Conservation (phyloP, 1,140 invertebrate species). For the Sogatella furcifera region DNA sequence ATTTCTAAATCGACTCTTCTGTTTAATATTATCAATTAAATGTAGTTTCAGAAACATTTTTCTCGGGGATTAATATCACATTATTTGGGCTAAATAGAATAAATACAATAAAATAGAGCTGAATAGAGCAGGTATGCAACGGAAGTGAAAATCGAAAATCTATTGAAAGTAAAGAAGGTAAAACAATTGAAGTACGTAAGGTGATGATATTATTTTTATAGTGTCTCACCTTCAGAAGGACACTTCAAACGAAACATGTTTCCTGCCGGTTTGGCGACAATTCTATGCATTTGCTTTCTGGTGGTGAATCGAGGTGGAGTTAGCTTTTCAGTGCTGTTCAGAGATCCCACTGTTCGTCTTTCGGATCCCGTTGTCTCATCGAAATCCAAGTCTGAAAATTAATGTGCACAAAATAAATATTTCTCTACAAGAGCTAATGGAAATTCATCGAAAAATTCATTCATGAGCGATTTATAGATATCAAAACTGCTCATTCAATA, state of each 20-base stretch:
- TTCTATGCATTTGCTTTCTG: constrained; percentile 36
- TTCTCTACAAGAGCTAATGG: background rate
- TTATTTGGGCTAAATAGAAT: no score
- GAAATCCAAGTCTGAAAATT: constrained; percentile 6
- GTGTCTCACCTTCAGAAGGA: constrained; percentile 36
- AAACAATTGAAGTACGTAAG: no score
- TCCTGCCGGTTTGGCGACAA: constrained; percentile 52
- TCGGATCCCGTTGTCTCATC: background rate
- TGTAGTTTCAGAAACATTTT: no score
- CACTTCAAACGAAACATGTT: constrained; percentile 52
- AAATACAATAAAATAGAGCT: no score
- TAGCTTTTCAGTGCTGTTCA: constrained; percentile 27
- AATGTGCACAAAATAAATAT: background rate
- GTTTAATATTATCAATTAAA: no score
- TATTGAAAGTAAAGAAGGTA: no score
- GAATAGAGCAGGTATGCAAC: no score
- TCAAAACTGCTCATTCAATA: no score
- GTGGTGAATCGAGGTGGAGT: constrained; percentile 38
- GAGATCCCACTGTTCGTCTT: constrained; percentile 28
- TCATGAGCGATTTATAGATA: background rate
- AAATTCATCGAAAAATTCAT: background rate
- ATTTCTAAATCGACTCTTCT: no score
- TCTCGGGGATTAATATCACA: no score
- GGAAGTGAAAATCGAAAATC: no score
- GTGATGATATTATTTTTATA: no score